Percentiles rank a stretch among this genome's conserved stretches.
Conservation (phyloP, 2,113 vertebrate species). For the Brachyhypopomus gauderio region DNA sequence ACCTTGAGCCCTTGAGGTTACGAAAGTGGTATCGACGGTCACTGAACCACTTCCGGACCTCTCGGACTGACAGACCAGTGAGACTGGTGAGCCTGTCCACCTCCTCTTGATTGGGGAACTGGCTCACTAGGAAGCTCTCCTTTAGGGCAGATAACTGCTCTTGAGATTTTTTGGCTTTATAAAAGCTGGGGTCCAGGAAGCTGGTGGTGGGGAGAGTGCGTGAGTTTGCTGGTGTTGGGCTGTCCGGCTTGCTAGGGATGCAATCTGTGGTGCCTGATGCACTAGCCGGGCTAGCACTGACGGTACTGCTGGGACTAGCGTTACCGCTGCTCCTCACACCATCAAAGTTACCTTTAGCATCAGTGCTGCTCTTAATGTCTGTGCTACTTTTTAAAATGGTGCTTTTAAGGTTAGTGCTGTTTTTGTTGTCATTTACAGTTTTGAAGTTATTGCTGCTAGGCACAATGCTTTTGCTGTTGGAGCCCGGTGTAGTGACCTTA, state of each 20-base stretch:
- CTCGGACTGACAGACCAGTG: conserved; percentile 88
- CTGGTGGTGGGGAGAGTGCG: conserved; percentile 66
- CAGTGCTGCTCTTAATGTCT: conserved; percentile 67
- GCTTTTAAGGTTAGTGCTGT: conserved; percentile 42
- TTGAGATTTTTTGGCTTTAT: conserved; percentile 95
- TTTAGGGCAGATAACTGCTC: conserved; percentile 90
- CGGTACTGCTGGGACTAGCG: conserved; percentile 32
- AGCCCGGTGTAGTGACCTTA: conserved; percentile 38
- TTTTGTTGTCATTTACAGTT: conserved; percentile 40
- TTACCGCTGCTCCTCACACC: conserved; percentile 19
- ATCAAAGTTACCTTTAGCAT: conserved; percentile 12
- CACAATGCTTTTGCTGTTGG: conserved; percentile 29
- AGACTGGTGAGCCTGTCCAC: conserved; percentile 88
- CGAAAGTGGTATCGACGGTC: conserved; percentile 94
- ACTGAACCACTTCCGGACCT: conserved; percentile 98
- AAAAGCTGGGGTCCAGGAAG: conserved; percentile 84
- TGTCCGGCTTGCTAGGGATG: conserved; percentile 64
- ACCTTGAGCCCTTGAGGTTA: conserved; percentile 83
- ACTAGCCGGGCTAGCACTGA: conserved; percentile 42
- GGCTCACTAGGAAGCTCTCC: conserved; percentile 86
- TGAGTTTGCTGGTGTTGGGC: conserved; percentile 75
- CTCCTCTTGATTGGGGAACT: conserved; percentile 92
- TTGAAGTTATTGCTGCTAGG: conserved; percentile 42
- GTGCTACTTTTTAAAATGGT: conserved; percentile 42
- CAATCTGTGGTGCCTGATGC: conserved; percentile 21